Base-by-base conservation (phyloP, 2,888 invertebrate genomes). In the Scaptomyza polygonia region DNA sequence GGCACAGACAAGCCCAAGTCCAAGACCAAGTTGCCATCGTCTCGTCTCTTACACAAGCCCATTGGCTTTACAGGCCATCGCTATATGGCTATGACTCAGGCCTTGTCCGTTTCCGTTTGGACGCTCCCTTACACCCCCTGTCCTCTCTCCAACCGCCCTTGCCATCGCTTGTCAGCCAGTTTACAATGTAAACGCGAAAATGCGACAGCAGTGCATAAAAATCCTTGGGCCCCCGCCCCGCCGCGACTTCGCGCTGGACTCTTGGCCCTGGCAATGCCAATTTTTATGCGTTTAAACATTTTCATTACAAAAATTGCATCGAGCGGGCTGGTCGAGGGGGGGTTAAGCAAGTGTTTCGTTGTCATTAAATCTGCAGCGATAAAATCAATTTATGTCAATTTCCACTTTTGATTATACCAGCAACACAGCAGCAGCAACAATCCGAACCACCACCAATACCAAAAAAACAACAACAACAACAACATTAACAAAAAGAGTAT, bases 151-250 rank as follows among this genome's bases (percentile, higher is more conserved):
- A n/a, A n/a, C n/a, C n/a, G n/a, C 42, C 30, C 2, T 29, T 52
- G 36, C 52, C 67, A 51, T 61, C 32, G 72, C 85, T 76, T 85
- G 81, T 87, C 81, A 85, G 81, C 88, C 81, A 84, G 83, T 88
- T 84, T 84, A 88, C 88, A 88, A 88, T 84, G 83, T 88, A 88
- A 88, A 86, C 81, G 83, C 88, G 83, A 83, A 88, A 82, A 82
- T 85, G 81, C 81, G 88, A 82, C 88, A 87, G 88, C 83, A 82
- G 86, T 87, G 88, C 81, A 82, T 87, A 82, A 82, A 82, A 82
- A 87, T 87, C 86, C 88, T 75, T 79, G 25, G 25, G 25, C 79
- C 34, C 32, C 32, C 32, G 2, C 5, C 1, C n/a, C 32, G 85
- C 44, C 48, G 2, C 21, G 21, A n/a, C 21, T 21, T 21, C 25